These are phyloP conservation scores for Teleiodes luculella DNA, from an alignment of 2,888 invertebrate genomes.

Conservation along the genomic window DNA sequence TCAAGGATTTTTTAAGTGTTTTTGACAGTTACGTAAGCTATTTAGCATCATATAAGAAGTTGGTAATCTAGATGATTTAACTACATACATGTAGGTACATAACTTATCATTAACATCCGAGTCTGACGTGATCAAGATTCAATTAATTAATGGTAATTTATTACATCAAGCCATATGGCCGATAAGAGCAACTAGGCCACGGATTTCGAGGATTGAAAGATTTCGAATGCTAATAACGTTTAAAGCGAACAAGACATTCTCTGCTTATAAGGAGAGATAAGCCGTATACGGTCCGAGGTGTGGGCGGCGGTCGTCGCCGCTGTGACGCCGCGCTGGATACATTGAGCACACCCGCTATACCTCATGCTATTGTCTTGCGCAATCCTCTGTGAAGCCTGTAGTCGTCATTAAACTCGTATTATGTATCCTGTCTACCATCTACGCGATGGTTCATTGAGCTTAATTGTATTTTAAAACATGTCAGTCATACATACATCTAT, in stretches of 20 bases:
- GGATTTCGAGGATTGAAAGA: slow-evolving; percentile 49
- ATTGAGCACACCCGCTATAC: slow-evolving; percentile 45
- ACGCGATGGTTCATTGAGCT: slow-evolving; percentile 60
- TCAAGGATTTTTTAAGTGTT: slow-evolving; percentile 37
- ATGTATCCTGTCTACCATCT: slow-evolving; percentile 61
- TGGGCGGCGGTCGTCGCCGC: slow-evolving; percentile 60
- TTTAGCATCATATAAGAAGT: slow-evolving; percentile 10
- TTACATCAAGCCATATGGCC: slow-evolving; percentile 45
- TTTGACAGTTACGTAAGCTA: slow-evolving; percentile 36
- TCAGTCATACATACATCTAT: slow-evolving; percentile 11
- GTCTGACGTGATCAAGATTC: not conserved
- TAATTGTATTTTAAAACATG: slow-evolving; percentile 29
- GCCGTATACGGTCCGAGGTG: slow-evolving; percentile 52
- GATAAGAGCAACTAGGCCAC: slow-evolving; percentile 34
- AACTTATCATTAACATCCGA: not conserved
- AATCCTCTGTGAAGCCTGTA: slow-evolving; percentile 46
- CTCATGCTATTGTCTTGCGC: slow-evolving; percentile 63
- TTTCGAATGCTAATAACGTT: slow-evolving; percentile 52
- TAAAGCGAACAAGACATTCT: slow-evolving; percentile 51
- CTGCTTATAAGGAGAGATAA: slow-evolving; percentile 66
- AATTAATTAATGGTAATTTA: slow-evolving; percentile 7
- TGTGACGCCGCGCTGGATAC: slow-evolving; percentile 43
- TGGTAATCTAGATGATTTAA: not conserved
- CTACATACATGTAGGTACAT: not conserved
- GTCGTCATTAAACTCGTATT: slow-evolving; percentile 54